A percentile compares a stretch with the other conserved stretches of the same genome.
phyloP scores from a whole-genome alignment of 2,888 invertebrate species.

The Drosophila peninsularis region DNA sequence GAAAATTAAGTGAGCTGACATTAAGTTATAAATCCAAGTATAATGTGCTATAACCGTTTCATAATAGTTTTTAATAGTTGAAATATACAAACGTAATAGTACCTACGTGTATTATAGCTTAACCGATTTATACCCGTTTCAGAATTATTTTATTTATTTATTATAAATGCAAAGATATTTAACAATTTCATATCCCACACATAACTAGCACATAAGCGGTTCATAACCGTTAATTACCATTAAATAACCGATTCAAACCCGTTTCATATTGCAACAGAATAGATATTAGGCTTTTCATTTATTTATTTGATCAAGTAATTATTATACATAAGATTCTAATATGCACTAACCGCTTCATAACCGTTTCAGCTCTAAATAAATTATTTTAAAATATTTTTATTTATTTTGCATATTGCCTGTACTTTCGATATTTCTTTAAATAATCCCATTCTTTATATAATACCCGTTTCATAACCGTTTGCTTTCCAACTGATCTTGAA shows the following conservation, averaged over 20 bases:
- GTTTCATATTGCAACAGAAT: not conserved
- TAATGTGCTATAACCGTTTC: not conserved
- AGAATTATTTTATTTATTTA: not conserved
- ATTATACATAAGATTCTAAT: not conserved
- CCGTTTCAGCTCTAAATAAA: slow-evolving; percentile 1
- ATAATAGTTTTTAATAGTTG: not conserved
- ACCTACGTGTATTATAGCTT: no score
- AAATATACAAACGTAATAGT: no score
- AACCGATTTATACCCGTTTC: not conserved
- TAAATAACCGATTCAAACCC: not conserved
- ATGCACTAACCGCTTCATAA: not conserved
- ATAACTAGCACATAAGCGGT: no score
- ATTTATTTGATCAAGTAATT: not conserved
- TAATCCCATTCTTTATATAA: no score
- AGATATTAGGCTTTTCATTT: not conserved
- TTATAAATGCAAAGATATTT: not conserved
- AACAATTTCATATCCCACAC: not conserved
- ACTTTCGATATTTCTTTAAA: no score
- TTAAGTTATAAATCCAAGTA: no score
- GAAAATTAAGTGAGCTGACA: not conserved
- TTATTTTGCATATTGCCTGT: no score
- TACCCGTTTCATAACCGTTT: not conserved
- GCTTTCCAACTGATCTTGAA: not conserved
- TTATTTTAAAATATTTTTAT: no score
- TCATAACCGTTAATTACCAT: no score